phyloP scores from a whole-genome alignment of 2,113 vertebrate species.

The Ancistrus triradiatus region DNA sequence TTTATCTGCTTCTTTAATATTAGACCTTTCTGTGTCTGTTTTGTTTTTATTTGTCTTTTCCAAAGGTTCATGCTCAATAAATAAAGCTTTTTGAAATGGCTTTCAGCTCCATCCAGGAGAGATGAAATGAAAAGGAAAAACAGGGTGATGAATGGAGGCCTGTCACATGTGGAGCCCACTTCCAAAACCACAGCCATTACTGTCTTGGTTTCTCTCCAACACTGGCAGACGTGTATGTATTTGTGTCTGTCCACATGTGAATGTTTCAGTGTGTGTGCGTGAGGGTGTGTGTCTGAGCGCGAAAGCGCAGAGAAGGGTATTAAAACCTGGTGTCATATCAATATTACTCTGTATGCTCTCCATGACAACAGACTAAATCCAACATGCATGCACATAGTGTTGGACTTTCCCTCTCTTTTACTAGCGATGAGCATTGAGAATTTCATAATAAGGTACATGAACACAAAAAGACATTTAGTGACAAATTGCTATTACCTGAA shows the following conservation, averaged over 20 bases:
- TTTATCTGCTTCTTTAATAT: slow-evolving; percentile 18
- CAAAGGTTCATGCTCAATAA: slow-evolving; percentile 39
- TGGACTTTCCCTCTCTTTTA: slow-evolving; percentile 58
- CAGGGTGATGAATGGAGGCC: slow-evolving; percentile 47
- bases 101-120: slow-evolving; percentile 32
- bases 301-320: slow-evolving; percentile 19
- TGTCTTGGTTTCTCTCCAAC: slow-evolving; percentile 45
- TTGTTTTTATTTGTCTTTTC: slow-evolving; percentile 32
- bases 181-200: slow-evolving; percentile 46
- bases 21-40: slow-evolving; percentile 28
- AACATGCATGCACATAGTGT: slow-evolving; percentile 56
- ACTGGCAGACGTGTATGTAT: slow-evolving; percentile 29
- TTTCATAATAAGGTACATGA: too few relatives aligned
- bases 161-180: slow-evolving; percentile 47
- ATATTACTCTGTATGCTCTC: slow-evolving; percentile 61
- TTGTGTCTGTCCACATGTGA: slow-evolving; percentile 25
- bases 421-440: too few relatives aligned
- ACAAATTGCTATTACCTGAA: too few relatives aligned
- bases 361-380: slow-evolving; percentile 71
- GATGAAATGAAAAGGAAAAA: slow-evolving; percentile 49
- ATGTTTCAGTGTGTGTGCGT: slow-evolving; percentile 18
- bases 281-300: slow-evolving; percentile 23
- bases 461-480: too few relatives aligned
- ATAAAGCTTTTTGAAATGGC: slow-evolving; percentile 33
- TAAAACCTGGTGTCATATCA: slow-evolving; percentile 40